phyloP scores from a whole-genome alignment of 1,140 invertebrate species.

The Asbolus verrucosus region DNA sequence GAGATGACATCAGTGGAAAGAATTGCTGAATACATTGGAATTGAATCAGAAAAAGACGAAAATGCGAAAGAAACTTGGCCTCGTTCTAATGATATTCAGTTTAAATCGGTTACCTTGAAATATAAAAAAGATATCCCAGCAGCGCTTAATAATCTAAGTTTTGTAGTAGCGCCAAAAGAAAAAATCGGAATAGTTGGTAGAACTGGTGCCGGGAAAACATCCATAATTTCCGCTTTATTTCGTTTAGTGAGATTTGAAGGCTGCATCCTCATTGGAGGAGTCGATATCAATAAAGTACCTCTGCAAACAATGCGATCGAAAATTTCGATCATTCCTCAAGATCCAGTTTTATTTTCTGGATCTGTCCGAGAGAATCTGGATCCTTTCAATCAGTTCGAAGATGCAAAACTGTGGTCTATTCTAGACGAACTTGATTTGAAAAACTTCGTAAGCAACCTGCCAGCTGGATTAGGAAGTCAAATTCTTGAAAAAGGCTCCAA shows the following conservation, averaged over 20 bases:
- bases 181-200: constrained; percentile 81
- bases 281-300: constrained; percentile 68
- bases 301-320: constrained; percentile 73
- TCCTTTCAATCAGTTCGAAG: constrained; percentile 72
- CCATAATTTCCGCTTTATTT: constrained; percentile 78
- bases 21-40: constrained; percentile 64
- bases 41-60: constrained; percentile 52
- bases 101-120: constrained; percentile 69
- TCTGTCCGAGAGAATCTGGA: constrained; percentile 75
- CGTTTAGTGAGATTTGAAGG: constrained; percentile 77
- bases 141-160: constrained; percentile 70
- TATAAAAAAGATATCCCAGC: constrained; percentile 67
- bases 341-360: constrained; percentile 77
- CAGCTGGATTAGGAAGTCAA: constrained; percentile 64
- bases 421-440: constrained; percentile 73
- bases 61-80: constrained; percentile 82
- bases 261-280: constrained; percentile 71
- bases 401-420: constrained; percentile 73
- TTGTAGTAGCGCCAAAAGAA: constrained; percentile 70
- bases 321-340: constrained; percentile 81
- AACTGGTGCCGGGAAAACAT: constrained; percentile 83
- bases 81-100: constrained; percentile 74
- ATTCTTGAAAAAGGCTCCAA: constrained; percentile 55
- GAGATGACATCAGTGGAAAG: constrained; percentile 77
- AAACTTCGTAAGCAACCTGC: constrained; percentile 62